Conservation (phyloP, 2,113 vertebrate species). For the Nanorana parkeri region DNA sequence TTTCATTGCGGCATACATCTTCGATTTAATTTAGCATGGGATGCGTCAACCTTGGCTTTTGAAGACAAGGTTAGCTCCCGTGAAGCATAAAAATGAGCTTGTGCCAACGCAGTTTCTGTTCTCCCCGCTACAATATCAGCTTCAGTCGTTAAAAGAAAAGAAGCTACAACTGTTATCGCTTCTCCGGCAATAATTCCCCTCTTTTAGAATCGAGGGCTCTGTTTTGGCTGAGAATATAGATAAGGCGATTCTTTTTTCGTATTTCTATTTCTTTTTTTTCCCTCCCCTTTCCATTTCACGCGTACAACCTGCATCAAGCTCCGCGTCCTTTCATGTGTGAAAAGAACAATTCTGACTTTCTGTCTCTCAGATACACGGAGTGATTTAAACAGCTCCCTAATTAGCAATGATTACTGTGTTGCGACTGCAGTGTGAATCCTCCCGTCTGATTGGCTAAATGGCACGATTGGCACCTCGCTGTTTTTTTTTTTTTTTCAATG, state of each 20-base stretch:
- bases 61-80: constrained; percentile 69
- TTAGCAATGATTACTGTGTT: constrained; percentile 53
- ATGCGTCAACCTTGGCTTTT: constrained; percentile 70
- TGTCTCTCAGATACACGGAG: constrained; percentile 22
- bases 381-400: constrained; percentile 43
- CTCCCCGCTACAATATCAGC: constrained; percentile 53
- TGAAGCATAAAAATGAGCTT: constrained; percentile 67
- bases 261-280: too few species aligned
- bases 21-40: constrained; percentile 70
- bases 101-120: constrained; percentile 55
- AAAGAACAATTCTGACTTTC: constrained; percentile 45
- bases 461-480: neutral
- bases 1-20: constrained; percentile 68
- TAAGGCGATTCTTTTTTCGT: constrained; percentile 32
- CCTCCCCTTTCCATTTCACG: too few species aligned
- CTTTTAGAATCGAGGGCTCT: constrained; percentile 7
- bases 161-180: constrained; percentile 52
- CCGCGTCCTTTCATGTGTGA: constrained; percentile 7
- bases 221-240: constrained; percentile 43
- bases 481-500: neutral
- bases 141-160: constrained; percentile 52
- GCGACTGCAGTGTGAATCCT: constrained; percentile 48
- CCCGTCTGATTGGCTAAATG: constrained; percentile 30
- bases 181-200: constrained; percentile 55
- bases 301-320: constrained; percentile 35